Conservation (phyloP, 1,140 invertebrate species). For the Dreissena rostriformis region DNA sequence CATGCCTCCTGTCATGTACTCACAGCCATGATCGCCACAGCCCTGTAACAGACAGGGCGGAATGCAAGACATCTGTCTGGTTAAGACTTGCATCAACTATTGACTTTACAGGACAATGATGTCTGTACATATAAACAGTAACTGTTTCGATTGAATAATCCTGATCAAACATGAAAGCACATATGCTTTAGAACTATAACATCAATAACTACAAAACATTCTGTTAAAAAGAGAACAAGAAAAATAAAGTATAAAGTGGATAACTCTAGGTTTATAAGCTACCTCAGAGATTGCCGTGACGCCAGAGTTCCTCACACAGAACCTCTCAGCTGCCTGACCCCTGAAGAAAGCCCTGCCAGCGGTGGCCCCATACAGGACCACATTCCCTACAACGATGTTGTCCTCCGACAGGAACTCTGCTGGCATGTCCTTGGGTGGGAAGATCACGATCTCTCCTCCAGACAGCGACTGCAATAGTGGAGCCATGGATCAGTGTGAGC, state of each 20-base stretch:
- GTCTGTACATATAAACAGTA: too few relatives aligned
- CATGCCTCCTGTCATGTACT: constrained; percentile 99
- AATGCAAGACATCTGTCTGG: too few relatives aligned
- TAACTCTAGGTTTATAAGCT: background rate
- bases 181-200: too few relatives aligned
- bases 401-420: constrained; percentile 91
- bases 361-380: constrained; percentile 98
- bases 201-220: too few relatives aligned
- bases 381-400: constrained; percentile 99
- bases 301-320: constrained; percentile 98
- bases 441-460: constrained; percentile 97
- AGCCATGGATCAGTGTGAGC: too few relatives aligned
- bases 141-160: too few relatives aligned
- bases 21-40: constrained; percentile 99
- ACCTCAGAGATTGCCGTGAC: constrained; percentile 93
- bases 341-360: constrained; percentile 96
- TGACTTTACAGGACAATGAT: too few relatives aligned
- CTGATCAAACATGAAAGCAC: too few relatives aligned
- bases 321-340: constrained; percentile 98
- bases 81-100: too few relatives aligned
- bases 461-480: constrained; percentile 89
- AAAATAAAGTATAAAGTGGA: too few relatives aligned
- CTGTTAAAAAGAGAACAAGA: too few relatives aligned
- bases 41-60: constrained; percentile 85
- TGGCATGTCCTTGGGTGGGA: constrained; percentile 92